Evolutionary conservation across 64 coral and sea anemone genomes (phyloP).

Genomic region (Anthopleura sola): DNA sequence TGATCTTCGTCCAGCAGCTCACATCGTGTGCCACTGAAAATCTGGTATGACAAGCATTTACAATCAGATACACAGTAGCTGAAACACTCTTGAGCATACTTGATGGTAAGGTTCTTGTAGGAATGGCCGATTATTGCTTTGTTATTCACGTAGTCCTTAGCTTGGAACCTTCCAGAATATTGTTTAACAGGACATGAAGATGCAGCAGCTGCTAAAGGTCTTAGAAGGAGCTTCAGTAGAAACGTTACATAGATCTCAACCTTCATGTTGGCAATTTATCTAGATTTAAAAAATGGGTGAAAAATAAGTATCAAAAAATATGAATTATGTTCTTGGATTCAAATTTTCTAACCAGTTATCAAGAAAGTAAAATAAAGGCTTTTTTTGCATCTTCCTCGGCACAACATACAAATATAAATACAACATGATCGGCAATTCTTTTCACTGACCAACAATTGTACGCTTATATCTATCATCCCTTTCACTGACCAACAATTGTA

Average conservation of each 20-base stretch:
- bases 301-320: no score
- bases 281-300: no score
- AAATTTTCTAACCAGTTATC: no score
- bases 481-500: no score
- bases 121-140: not conserved
- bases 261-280: not conserved
- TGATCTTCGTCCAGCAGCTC: slow-evolving; percentile 37
- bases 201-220: not conserved
- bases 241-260: not conserved
- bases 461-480: no score
- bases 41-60: slow-evolving; percentile 35
- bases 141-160: not conserved
- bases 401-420: no score
- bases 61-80: not conserved
- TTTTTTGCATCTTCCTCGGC: no score
- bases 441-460: no score
- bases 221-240: not conserved
- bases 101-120: slow-evolving; percentile 1
- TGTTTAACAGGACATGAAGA: not conserved
- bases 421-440: no score
- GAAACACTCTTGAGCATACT: not conserved
- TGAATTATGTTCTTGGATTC: no score
- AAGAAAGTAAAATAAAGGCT: no score
- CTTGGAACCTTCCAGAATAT: not conserved
- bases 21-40: slow-evolving; percentile 7